A percentile compares a stretch with the other conserved stretches of the same genome.
phyloP scores from a whole-genome alignment of 2,113 vertebrate genomes.

The Hydropotes inermis region DNA sequence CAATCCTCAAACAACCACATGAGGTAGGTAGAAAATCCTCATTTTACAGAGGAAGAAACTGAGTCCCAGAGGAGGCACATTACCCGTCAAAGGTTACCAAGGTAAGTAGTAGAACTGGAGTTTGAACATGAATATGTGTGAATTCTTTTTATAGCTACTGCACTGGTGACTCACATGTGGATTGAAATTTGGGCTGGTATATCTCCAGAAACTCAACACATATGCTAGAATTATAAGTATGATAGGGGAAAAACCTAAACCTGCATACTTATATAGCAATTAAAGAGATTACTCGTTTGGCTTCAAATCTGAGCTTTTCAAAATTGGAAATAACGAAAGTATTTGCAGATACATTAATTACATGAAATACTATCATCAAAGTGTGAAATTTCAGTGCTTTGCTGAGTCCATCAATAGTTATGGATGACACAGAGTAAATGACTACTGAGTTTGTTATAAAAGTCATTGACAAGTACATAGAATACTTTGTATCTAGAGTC shows the following conservation, averaged over 20 bases:
- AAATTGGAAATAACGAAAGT: not conserved
- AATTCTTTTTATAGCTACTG: not conserved
- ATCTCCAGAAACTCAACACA: not conserved
- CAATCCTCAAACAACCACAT: not conserved
- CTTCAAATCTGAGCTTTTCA: not conserved
- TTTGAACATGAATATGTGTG: not conserved
- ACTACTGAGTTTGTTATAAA: not conserved
- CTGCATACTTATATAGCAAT: not conserved
- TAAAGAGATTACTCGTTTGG: not conserved
- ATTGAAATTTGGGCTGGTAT: not conserved
- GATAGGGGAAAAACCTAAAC: not conserved
- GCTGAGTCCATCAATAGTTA: not conserved
- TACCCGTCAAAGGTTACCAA: not conserved
- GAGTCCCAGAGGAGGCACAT: not conserved
- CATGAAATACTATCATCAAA: not conserved
- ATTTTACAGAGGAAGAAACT: slow-evolving; percentile 33
- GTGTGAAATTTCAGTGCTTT: not conserved
- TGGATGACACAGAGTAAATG: not conserved
- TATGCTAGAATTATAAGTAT: not conserved
- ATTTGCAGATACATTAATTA: not conserved
- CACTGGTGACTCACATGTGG: not conserved
- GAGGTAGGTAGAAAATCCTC: slow-evolving; percentile 51
- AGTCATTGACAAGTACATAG: not conserved
- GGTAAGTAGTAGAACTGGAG: not conserved
- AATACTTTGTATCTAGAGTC: not conserved